These are phyloP conservation scores for Penelope pileata DNA, from an alignment of 2,113 vertebrate genomes.

Conservation along the genomic window DNA sequence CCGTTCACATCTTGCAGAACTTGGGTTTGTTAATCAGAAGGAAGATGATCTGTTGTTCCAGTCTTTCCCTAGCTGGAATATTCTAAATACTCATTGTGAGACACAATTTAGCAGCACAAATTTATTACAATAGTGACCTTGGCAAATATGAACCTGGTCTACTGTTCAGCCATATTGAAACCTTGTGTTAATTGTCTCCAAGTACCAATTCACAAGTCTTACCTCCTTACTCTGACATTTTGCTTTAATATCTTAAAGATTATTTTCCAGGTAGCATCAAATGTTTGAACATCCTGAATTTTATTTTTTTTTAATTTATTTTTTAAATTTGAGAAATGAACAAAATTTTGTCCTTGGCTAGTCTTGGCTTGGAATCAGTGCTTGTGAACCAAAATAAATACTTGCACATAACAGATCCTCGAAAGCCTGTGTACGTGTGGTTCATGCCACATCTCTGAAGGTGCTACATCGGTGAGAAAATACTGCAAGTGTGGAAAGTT, in stretches of 20 bases:
- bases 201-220: neutral
- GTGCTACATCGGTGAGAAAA: neutral
- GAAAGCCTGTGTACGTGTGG: neutral
- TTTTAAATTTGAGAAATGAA: neutral
- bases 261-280: neutral
- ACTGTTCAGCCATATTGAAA: neutral
- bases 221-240: neutral
- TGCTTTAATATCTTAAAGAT: neutral
- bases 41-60: neutral
- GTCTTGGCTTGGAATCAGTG: neutral
- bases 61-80: neutral
- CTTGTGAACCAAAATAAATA: neutral
- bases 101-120: neutral
- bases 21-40: neutral
- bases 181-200: neutral
- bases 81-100: neutral
- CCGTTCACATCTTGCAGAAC: accelerated
- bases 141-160: neutral
- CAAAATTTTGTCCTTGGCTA: neutral
- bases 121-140: neutral
- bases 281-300: neutral
- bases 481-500: neutral
- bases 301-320: neutral
- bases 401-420: neutral
- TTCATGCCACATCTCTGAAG: neutral